These are phyloP conservation scores for Phytoseiulus persimilis DNA, from an alignment of 2,888 invertebrate species.

Conservation along the genomic window DNA sequence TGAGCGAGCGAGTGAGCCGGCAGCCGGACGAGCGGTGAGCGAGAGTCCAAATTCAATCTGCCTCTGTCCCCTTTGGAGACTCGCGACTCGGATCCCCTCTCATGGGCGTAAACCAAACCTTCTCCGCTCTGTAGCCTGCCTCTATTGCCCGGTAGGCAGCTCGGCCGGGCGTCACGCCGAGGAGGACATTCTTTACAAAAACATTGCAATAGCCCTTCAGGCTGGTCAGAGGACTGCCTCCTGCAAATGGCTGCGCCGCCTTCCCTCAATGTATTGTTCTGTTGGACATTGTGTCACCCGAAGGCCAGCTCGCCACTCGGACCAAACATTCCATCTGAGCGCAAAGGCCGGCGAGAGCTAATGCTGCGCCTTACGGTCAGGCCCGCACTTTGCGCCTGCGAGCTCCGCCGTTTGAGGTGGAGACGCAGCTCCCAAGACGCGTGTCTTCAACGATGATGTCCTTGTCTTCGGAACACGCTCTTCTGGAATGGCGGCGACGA, in stretches of 20 bases:
- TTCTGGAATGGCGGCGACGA: no score
- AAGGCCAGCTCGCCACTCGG: background rate
- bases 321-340: background rate
- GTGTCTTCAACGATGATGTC: no score
- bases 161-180: background rate
- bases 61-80: background rate
- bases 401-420: background rate
- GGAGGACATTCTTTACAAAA: background rate
- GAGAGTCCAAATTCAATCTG: background rate
- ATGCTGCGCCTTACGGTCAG: background rate
- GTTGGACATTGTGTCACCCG: background rate
- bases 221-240: background rate
- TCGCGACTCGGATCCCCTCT: background rate
- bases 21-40: background rate
- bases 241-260: background rate
- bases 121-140: background rate
- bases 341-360: background rate
- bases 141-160: background rate
- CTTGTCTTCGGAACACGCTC: no score
- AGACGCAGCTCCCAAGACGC: no score
- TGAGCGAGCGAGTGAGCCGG: background rate
- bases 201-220: slow-evolving; percentile 5
- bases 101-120: background rate
- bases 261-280: background rate
- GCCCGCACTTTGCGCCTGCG: background rate